These are phyloP conservation scores for Podargus strigoides DNA, from an alignment of 2,797 vertebrate genomes.

Conservation along the genomic window DNA sequence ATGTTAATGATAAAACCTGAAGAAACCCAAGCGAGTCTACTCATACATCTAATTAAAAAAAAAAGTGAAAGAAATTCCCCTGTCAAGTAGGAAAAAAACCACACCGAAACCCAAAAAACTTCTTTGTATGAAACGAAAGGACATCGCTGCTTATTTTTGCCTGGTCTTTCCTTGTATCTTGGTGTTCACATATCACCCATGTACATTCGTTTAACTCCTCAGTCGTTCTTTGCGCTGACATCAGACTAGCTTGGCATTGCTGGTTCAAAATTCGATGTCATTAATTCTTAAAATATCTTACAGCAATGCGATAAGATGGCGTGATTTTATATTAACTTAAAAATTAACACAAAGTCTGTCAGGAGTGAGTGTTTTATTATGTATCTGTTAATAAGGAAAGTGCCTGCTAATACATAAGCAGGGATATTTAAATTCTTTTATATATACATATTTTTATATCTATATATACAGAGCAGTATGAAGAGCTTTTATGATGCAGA, in stretches of 20 bases:
- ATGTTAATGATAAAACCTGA: background rate
- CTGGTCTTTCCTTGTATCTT: background rate
- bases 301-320: background rate
- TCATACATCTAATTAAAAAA: background rate
- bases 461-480: background rate
- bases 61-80: background rate
- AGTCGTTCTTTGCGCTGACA: background rate
- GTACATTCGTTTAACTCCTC: background rate
- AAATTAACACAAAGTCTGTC: fast-evolving
- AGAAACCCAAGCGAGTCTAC: background rate
- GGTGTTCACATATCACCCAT: background rate
- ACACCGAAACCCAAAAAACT: background rate
- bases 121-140: background rate
- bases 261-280: background rate
- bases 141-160: background rate
- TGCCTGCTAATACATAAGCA: background rate
- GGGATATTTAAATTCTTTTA: background rate
- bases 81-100: background rate
- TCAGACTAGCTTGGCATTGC: background rate
- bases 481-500: background rate
- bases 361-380: background rate
- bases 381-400: background rate
- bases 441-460: background rate
- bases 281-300: background rate
- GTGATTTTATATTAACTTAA: background rate